Base-by-base conservation (phyloP, 2,797 vertebrate species). In the Micropoecilia bifurca region DNA sequence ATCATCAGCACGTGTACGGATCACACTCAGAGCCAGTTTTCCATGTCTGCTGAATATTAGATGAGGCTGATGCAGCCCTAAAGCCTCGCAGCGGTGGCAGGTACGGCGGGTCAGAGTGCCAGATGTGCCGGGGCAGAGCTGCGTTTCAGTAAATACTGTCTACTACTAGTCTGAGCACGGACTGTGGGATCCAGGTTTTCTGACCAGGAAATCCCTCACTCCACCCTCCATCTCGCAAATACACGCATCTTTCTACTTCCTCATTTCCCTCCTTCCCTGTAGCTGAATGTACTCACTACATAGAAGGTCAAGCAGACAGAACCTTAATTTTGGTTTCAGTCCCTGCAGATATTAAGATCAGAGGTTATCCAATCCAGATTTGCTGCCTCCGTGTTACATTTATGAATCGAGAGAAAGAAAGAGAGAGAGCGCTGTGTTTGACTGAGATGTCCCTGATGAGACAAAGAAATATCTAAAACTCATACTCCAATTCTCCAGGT, bases 371-470 rank as follows among this genome's bases (percentile, higher is more conserved):
- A 78, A 89, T 91, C 87, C 87, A 78, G 87, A 88, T 90, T 89
- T 89, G 85, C 86, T 71, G 76, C 83, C 81, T 77, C 33, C 77
- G 75, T 89, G 90, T 92, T 91, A 77, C 90, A 93, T 90, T 88
- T 85, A 90, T 89, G 84, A 91, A 87, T 74, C 0, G 16, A 83
- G 77, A 57, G 48, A 53, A 45, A 45, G 41, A 41, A 20, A 20
- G 53, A 57, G 36, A 39, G 88, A 84, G 6, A 82, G 77, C 74
- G 83, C 83, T 73, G 57, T 74, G 80, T 91, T 89, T 89, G 88
- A 85, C 76, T 2, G 45, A 85, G 85, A 91, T 90, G 88, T 82
- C 63, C 13, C 76, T 47, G 81, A 89, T 92, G 90, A 90, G 81
- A 84, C 25, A 25, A 79, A 80, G 43, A 77, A 91, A 93, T 87